Evolutionary conservation across 2,888 invertebrate species (phyloP).

Genomic region (Phortica okadai): DNA sequence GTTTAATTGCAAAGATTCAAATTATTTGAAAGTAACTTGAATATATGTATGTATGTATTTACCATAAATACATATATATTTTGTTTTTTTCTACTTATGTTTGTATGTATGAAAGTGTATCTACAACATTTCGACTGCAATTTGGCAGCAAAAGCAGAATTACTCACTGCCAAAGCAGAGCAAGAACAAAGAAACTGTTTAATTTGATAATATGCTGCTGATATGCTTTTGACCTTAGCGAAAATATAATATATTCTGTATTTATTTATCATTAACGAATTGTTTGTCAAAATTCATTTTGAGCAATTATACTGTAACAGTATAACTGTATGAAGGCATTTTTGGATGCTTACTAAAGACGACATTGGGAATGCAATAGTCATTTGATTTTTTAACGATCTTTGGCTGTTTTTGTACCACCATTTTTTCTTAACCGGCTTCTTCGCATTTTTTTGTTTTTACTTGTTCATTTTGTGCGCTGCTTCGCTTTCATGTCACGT

Average conservation of each 20-base stretch:
- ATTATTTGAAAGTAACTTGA: too few relatives aligned
- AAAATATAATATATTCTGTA: constrained; percentile 31
- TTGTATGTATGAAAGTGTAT: too few relatives aligned
- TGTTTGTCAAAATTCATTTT: background rate
- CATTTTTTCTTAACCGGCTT: constrained; percentile 49
- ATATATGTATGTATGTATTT: background rate
- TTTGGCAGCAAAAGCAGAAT: constrained; percentile 1
- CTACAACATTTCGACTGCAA: too few relatives aligned
- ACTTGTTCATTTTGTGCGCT: constrained; percentile 39
- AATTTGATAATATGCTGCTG: background rate
- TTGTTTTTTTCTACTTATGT: too few relatives aligned
- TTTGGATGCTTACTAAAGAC: too few relatives aligned
- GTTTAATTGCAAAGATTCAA: too few relatives aligned
- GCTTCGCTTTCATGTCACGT: constrained; percentile 65
- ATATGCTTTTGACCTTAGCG: constrained; percentile 33
- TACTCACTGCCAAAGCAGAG: background rate
- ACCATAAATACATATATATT: too few relatives aligned
- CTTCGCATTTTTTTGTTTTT: constrained; percentile 45
- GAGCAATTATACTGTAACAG: background rate
- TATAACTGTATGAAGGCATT: too few relatives aligned
- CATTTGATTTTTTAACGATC: too few relatives aligned
- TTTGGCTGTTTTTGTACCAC: too few relatives aligned
- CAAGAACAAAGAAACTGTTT: background rate
- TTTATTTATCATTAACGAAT: constrained; percentile 9
- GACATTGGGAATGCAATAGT: background rate